phyloP scores from a whole-genome alignment of 1,140 invertebrate species.

The Aphis craccivora region DNA sequence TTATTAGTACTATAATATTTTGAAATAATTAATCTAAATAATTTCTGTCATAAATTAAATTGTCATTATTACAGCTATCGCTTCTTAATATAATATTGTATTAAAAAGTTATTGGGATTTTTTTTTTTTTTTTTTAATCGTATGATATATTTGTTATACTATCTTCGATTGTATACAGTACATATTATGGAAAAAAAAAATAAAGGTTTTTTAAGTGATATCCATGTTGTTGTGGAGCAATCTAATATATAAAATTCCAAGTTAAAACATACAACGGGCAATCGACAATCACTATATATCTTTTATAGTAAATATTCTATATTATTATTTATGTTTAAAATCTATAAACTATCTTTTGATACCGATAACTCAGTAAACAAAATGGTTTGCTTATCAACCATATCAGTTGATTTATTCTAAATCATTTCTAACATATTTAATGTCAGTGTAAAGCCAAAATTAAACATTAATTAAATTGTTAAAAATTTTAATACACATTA shows the following conservation, averaged over 20 bases:
- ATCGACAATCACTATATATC: too few relatives aligned
- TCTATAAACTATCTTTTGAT: slow-evolving; percentile 2
- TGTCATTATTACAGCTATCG: background rate
- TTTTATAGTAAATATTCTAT: background rate
- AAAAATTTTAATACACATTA: background rate
- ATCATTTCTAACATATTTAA: background rate
- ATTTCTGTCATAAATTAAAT: background rate
- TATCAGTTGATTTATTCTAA: background rate
- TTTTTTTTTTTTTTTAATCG: background rate
- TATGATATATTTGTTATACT: background rate
- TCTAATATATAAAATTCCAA: background rate
- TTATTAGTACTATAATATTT: background rate
- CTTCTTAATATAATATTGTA: too few relatives aligned
- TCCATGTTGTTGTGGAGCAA: background rate
- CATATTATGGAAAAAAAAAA: background rate
- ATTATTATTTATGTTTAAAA: background rate
- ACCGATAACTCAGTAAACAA: background rate
- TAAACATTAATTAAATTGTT: background rate
- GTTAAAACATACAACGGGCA: background rate
- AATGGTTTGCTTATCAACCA: background rate
- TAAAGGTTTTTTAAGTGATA: background rate
- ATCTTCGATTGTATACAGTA: background rate
- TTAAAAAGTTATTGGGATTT: background rate
- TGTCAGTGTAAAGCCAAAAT: background rate
- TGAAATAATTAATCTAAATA: background rate